Conservation (phyloP, 2,113 vertebrate species). For the Tretioscincus oriximinensis region DNA sequence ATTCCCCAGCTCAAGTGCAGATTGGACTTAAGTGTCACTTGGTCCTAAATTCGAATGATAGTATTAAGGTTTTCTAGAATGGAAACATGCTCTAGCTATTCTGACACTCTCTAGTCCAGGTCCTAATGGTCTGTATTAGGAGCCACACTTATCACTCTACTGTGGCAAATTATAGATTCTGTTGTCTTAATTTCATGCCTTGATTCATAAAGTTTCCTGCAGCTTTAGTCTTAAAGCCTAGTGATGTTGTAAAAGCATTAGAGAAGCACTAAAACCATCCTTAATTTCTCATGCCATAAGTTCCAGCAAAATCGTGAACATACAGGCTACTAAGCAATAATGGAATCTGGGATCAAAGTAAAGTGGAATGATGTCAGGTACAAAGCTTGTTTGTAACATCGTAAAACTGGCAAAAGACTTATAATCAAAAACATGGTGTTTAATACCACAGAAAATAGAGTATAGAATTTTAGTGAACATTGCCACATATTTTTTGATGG, state of each 20-base stretch:
- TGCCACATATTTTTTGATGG: not conserved
- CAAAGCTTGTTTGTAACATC: constrained; percentile 40
- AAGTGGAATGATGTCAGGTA: not conserved
- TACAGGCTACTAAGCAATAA: constrained; percentile 32
- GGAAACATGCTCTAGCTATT: no score
- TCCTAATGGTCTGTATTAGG: no score
- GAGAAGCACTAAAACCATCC: not conserved
- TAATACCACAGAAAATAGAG: constrained; percentile 59
- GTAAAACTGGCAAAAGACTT: constrained; percentile 42
- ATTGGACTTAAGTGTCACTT: no score
- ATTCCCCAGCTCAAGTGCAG: no score
- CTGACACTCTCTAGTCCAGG: no score
- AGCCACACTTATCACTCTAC: no score
- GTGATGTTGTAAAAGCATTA: not conserved
- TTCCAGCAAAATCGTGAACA: constrained; percentile 25
- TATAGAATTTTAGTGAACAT: constrained; percentile 25
- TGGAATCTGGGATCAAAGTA: constrained; percentile 12
- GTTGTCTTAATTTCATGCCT: no score
- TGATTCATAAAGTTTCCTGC: rapidly evolving
- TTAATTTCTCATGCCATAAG: constrained; percentile 24
- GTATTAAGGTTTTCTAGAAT: no score
- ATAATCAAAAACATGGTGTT: constrained; percentile 23
- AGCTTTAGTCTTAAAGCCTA: not conserved
- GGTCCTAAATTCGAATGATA: no score
- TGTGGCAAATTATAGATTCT: no score